A percentile compares a stretch with the other conserved stretches of the same genome.
These are phyloP conservation scores for Syrphus vitripennis DNA, from an alignment of 2,888 invertebrate genomes.

Conservation along the genomic window DNA sequence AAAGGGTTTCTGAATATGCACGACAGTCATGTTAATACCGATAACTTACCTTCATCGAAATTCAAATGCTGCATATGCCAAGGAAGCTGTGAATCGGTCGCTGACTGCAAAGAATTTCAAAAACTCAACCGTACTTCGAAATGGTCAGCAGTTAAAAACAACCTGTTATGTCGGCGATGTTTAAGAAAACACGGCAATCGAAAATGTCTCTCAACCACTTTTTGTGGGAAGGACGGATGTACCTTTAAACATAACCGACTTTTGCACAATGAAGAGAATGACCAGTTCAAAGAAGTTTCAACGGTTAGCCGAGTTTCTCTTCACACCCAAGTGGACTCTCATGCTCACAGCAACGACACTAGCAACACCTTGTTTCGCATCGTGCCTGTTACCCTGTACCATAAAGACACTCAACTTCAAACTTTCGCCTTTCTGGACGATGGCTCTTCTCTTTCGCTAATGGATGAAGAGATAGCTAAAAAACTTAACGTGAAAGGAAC, in stretches of 20 bases:
- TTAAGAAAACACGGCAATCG: neutral
- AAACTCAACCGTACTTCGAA: neutral
- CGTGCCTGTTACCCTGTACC: neutral
- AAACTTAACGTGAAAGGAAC: neutral
- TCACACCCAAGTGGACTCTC: neutral
- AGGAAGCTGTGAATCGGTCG: neutral
- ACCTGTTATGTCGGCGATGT: too few relatives aligned
- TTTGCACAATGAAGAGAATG: neutral
- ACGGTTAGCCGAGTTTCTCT: neutral
- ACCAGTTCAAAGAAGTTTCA: neutral
- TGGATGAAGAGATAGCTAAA: conserved; percentile 6
- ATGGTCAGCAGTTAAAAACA: neutral
- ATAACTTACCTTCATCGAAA: neutral
- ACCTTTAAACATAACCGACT: neutral
- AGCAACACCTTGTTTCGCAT: neutral
- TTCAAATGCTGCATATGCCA: neutral
- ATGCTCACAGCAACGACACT: neutral
- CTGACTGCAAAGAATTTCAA: neutral
- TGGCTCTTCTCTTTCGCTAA: neutral
- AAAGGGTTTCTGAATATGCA: neutral
- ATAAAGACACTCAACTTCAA: neutral
- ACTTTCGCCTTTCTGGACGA: conserved; percentile 2
- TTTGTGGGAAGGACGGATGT: neutral
- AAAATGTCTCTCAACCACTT: neutral
- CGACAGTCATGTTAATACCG: neutral